phyloP scores from a whole-genome alignment of 1,140 invertebrate genomes.

The Drosophila equinoxialis region DNA sequence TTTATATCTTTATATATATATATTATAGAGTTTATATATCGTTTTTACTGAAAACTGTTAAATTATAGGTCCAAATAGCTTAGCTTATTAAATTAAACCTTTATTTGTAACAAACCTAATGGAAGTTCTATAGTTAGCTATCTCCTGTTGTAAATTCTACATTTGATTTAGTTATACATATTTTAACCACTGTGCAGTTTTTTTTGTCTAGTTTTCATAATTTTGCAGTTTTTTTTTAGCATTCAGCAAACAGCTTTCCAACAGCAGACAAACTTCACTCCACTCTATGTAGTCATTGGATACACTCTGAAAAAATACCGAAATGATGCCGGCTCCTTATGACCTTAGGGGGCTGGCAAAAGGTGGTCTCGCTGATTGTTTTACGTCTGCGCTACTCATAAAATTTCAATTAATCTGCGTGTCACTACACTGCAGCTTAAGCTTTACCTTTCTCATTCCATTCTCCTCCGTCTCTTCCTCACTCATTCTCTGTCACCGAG shows the following conservation, averaged over 20 bases:
- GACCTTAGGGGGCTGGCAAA: constrained; percentile 79
- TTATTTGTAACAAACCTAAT: too few species aligned
- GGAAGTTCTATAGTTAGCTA: not conserved
- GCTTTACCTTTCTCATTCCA: not conserved
- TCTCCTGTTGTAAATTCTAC: not conserved
- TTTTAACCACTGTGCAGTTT: constrained; percentile 51
- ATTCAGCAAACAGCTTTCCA: constrained; percentile 41
- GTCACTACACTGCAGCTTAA: constrained; percentile 54
- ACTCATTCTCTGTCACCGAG: not conserved
- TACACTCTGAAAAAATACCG: constrained; percentile 20
- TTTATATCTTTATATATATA: too few species aligned
- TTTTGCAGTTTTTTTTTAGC: constrained; percentile 42
- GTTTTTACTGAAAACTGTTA: too few species aligned
- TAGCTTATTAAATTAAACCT: too few species aligned
- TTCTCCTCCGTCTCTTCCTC: not conserved
- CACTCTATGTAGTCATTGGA: constrained; percentile 22
- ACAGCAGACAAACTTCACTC: constrained; percentile 11
- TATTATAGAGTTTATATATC: too few species aligned
- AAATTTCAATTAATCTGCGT: constrained; percentile 81
- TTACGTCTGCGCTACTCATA: constrained; percentile 80
- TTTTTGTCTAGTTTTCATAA: constrained; percentile 59
- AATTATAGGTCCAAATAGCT: too few species aligned
- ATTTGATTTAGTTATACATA: not conserved
- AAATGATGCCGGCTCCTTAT: constrained; percentile 48
- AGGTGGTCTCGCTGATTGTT: constrained; percentile 80